A percentile compares a stretch with the other conserved stretches of the same genome.
Conservation (phyloP, 2,797 vertebrate genomes). For the Phoxinus dragarum region DNA sequence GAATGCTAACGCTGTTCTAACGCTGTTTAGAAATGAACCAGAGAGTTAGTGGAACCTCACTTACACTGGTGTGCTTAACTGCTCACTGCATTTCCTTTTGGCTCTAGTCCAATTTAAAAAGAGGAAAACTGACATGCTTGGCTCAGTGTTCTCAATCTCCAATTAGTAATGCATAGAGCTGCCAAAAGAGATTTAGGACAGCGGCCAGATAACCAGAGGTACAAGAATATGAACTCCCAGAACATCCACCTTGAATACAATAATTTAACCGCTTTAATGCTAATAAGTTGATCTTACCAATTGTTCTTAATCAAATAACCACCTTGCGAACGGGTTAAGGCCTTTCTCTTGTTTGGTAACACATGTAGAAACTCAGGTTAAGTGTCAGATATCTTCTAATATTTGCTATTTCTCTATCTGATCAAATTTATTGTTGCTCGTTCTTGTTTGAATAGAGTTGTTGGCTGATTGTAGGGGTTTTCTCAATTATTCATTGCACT, state of each 20-base stretch:
- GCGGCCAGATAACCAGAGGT: conserved; percentile 14
- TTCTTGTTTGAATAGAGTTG: conserved; percentile 31
- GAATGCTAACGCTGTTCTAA: neutral
- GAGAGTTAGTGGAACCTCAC: neutral
- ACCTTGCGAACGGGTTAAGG: neutral
- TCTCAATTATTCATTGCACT: conserved; percentile 20
- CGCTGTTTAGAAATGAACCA: neutral
- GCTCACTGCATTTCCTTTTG: conserved; percentile 8
- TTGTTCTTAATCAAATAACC: neutral
- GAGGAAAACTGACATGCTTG: neutral
- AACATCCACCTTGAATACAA: neutral
- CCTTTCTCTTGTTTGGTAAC: neutral
- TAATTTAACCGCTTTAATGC: neutral
- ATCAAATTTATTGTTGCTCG: neutral
- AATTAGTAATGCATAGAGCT: conserved; percentile 4
- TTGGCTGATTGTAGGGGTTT: conserved; percentile 28
- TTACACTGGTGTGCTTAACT: neutral
- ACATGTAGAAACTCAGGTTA: neutral
- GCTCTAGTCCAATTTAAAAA: conserved; percentile 39
- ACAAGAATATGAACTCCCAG: neutral
- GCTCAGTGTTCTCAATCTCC: conserved; percentile 14
- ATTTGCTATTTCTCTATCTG: neutral
- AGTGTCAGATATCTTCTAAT: conserved; percentile 3
- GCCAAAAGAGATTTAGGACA: conserved; percentile 38
- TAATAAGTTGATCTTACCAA: neutral